Evolutionary conservation across 2,888 invertebrate genomes (phyloP), one percentile per base, ranked within the genome.

Genomic region (Nomada ruficornis): DNA sequence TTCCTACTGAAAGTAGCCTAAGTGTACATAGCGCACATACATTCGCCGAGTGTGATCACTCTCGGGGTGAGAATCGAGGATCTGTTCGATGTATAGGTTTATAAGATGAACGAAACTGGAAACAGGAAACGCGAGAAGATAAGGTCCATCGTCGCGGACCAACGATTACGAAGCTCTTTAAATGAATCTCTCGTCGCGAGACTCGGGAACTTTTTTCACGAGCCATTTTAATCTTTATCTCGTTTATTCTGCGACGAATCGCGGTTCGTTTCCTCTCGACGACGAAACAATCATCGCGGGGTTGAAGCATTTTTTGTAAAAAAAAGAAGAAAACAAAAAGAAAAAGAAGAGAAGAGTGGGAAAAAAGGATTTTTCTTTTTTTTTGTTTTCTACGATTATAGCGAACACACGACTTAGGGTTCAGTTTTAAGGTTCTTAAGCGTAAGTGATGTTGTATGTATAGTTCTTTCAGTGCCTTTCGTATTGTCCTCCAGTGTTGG

Each of bases 1-100:
- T 88, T 88, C 88, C 88, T 88, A 88, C 88, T 82, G 75, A 83
- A 89, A 83, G 76, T 89, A 89, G 88, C 82, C 77, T 89, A 26
- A 87, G 89, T 89, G 89, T 85, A 88, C 80, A 88, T 88, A 89
- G 82, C 85, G 87, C 83, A 81, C 78, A 83, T 72, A 70, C 77
- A 63, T 67, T 83, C 83, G 78, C 83, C 75, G 74, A 67, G 55
- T 23, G 42, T 64, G 60, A 68, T 15, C 3, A 69, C 26, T 70
- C 55, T 71, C 52, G 64, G 55, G 59, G 65, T 54, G 59, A 60
- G 64, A 63, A 57, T 75, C 79, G 71, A 55, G 29, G 74, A 68
- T 52, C 75, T 67, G 57, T 44, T 55, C 59, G 64, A 64, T 67
- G 54, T 23, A 67, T 57, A 42, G 60, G 60, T 60, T 71, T 36